These are phyloP conservation scores for Drosophila ironensis DNA, from an alignment of 1,140 invertebrate species.

Conservation along the genomic window DNA sequence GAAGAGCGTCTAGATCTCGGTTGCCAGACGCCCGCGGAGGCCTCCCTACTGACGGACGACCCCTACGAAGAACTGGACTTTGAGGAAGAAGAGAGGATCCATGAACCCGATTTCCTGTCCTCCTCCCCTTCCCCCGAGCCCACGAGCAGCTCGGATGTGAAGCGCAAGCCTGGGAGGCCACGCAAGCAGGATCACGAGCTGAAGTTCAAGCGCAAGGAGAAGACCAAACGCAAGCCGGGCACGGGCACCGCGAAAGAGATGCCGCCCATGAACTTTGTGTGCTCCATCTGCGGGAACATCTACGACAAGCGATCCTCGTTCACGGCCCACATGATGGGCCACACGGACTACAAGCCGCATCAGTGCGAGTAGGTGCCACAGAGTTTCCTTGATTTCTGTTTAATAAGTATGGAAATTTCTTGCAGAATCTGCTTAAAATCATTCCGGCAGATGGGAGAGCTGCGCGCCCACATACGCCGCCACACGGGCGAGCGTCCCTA, in stretches of 20 bases:
- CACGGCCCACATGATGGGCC: conserved; percentile 58
- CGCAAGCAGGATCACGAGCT: conserved; percentile 54
- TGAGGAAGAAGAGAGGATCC: background rate
- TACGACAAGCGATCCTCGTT: conserved; percentile 57
- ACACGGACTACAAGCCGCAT: conserved; percentile 69
- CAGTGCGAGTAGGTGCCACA: conserved; percentile 69
- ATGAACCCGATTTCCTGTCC: conserved; percentile 41
- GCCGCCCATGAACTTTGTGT: conserved; percentile 30
- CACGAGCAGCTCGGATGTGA: conserved; percentile 6
- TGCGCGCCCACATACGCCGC: conserved; percentile 68
- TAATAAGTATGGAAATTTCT: background rate
- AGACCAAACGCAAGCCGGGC: background rate
- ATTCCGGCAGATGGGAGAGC: conserved; percentile 70
- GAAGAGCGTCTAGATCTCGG: conserved; percentile 11
- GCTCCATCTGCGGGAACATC: conserved; percentile 66
- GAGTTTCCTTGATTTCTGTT: background rate
- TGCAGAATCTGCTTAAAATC: conserved; percentile 65
- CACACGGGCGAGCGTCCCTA: conserved; percentile 74
- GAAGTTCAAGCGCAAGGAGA: conserved; percentile 38
- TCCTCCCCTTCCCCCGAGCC: conserved; percentile 28
- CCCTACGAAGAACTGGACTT: conserved; percentile 23
- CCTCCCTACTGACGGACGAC: background rate
- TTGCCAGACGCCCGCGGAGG: conserved; percentile 6
- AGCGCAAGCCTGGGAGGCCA: conserved; percentile 36
- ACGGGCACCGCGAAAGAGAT: background rate